These are phyloP conservation scores for Alloscopus bannaensis DNA, from an alignment of 2,888 invertebrate species.

Conservation along the genomic window DNA sequence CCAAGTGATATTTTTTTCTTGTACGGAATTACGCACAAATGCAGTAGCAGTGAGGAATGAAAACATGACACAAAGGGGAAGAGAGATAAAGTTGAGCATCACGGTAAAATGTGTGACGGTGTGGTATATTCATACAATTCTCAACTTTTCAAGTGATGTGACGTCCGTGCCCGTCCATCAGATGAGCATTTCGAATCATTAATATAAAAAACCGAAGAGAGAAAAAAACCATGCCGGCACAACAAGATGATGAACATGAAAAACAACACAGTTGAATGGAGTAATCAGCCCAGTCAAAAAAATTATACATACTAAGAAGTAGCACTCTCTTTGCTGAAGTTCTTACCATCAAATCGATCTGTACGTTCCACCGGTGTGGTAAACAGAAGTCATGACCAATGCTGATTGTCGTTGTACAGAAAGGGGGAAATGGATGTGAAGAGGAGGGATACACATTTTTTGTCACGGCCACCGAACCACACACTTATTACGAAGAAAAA, in stretches of 20 bases:
- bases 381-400: too few relatives aligned
- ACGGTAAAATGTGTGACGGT: too few relatives aligned
- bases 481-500: neutral
- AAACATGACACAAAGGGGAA: too few relatives aligned
- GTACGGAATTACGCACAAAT: too few relatives aligned
- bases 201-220: constrained; percentile 67
- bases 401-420: neutral
- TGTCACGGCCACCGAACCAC: neutral
- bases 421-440: neutral
- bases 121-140: too few relatives aligned
- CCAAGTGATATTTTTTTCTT: too few relatives aligned
- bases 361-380: too few relatives aligned
- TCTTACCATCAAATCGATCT: too few relatives aligned
- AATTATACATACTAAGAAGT: neutral
- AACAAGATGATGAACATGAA: constrained; percentile 18
- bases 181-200: constrained; percentile 69
- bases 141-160: constrained; percentile 10
- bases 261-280: constrained; percentile 21
- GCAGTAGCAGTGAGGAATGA: too few relatives aligned
- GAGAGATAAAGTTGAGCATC: too few relatives aligned
- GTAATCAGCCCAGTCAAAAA: constrained; percentile 14
- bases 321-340: too few relatives aligned
- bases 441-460: neutral
- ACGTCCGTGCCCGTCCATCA: constrained; percentile 68
- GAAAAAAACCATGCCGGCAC: constrained; percentile 1